Base-by-base conservation (phyloP, 1,140 invertebrate genomes). In the Wiebesia pumilae region DNA sequence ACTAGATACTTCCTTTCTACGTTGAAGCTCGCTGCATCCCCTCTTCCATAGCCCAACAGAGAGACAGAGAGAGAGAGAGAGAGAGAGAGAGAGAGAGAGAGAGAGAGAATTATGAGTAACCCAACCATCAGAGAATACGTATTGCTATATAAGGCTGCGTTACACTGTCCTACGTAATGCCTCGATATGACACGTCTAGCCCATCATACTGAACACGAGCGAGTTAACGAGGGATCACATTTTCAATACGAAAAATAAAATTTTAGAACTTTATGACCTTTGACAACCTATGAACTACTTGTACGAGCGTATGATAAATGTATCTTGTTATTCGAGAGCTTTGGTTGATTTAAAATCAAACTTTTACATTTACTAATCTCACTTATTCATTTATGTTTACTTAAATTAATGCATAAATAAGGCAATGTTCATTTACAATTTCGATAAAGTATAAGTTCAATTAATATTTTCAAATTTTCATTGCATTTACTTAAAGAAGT, bases 121-220 rank as follows among this genome's bases (percentile, higher is more conserved):
- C 86, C 86, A 67, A 69, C 54, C 86, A 79, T 88, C 86, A 88
- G 87, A 82, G 85, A 86, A 84, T 90, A 87, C 86, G 87, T 88
- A 89, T 88, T 87, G 88, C 87, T 88, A 87, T 88, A 87, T 88
- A 85, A 67, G 79, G 87, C 86, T 80, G 87, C 85, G 75, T 88
- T 54, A 0, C 10, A 12, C 16, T 27, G 16, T 35, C 1, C 16
- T 43, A 9, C 24, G 27, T 14, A 62, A 62, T 43, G 7, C 24
- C 40, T 75, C 24, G 24, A 75, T 75, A 24, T 75, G 24, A 21
- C 12, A 40, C 43, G 38, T 43, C 14, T 38, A 0, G n/a, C 35
- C 40, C n/a, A 38, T 75, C 71, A 75, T 75, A 43, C 19, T 12
- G 35, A 43, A 43, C 27, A 71, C 24, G 16, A 33, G 30, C 0